Conservation (phyloP, 2,113 vertebrate genomes). For the Sphyrna mokarran region DNA sequence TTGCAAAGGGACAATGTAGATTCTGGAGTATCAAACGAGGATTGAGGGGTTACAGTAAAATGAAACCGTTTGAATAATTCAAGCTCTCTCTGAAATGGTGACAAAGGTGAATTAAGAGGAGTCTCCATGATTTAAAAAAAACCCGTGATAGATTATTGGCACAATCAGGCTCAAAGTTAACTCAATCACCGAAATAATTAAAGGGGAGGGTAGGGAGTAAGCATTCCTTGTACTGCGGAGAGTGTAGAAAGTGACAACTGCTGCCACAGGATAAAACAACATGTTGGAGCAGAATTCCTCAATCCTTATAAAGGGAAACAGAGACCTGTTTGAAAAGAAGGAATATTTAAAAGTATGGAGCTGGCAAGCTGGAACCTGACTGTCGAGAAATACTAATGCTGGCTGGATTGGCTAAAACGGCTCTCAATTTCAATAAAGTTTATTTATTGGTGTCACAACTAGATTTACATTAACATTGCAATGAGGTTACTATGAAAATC, state of each 20-base stretch:
- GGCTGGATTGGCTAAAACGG: not conserved
- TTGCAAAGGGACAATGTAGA: not conserved
- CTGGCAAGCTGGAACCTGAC: not conserved
- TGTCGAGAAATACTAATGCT: not conserved
- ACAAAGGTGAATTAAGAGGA: not conserved
- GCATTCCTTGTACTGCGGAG: not conserved
- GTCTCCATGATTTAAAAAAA: not conserved
- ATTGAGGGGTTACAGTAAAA: not conserved
- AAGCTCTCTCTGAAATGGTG: not conserved
- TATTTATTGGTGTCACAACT: too few species aligned
- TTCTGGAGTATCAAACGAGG: not conserved
- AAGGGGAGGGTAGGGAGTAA: not conserved
- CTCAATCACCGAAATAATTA: not conserved
- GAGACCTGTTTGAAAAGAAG: not conserved
- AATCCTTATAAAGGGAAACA: not conserved
- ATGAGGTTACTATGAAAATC: too few species aligned
- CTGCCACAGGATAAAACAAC: not conserved
- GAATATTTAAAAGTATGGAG: not conserved
- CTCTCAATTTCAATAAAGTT: not conserved
- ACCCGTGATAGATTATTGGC: not conserved
- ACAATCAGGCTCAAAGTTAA: not conserved
- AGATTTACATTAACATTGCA: too few species aligned
- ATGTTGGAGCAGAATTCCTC: not conserved
- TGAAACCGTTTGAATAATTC: not conserved
- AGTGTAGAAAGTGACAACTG: not conserved